phyloP scores from a whole-genome alignment of 2,113 vertebrate species.

The Macrotus californicus region DNA sequence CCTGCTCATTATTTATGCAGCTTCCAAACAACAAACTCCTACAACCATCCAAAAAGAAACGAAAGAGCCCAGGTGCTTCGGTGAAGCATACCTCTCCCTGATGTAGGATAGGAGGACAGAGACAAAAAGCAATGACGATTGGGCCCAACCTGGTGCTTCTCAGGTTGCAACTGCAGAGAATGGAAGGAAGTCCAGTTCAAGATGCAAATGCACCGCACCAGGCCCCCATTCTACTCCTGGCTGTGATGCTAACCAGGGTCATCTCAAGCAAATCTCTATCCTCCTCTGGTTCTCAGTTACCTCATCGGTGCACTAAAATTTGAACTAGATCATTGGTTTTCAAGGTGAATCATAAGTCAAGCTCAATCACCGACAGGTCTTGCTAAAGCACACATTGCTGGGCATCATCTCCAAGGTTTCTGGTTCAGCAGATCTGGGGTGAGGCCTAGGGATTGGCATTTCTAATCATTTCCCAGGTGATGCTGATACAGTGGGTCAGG shows the following conservation, averaged over 20 bases:
- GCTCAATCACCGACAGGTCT: neutral
- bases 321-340: neutral
- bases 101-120: slow-evolving; percentile 47
- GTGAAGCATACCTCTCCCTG: slow-evolving; percentile 38
- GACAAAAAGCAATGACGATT: slow-evolving; percentile 32
- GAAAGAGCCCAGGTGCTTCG: neutral
- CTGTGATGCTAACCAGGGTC: neutral
- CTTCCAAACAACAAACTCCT: slow-evolving; percentile 60
- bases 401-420: neutral
- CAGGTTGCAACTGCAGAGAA: neutral
- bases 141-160: slow-evolving; percentile 9
- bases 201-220: neutral
- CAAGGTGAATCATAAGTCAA: neutral
- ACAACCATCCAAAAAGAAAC: slow-evolving; percentile 52
- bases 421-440: neutral
- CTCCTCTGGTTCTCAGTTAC: neutral
- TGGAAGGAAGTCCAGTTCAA: slow-evolving; percentile 17
- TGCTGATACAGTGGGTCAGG: too few species aligned
- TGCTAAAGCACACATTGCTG: neutral
- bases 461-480: neutral
- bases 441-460: neutral
- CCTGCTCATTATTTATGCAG: slow-evolving; percentile 64
- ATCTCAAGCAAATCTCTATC: neutral
- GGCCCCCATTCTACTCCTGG: neutral
- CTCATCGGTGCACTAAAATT: neutral